These are phyloP conservation scores for Tortricodes alternella DNA, from an alignment of 2,888 invertebrate species.

Conservation along the genomic window DNA sequence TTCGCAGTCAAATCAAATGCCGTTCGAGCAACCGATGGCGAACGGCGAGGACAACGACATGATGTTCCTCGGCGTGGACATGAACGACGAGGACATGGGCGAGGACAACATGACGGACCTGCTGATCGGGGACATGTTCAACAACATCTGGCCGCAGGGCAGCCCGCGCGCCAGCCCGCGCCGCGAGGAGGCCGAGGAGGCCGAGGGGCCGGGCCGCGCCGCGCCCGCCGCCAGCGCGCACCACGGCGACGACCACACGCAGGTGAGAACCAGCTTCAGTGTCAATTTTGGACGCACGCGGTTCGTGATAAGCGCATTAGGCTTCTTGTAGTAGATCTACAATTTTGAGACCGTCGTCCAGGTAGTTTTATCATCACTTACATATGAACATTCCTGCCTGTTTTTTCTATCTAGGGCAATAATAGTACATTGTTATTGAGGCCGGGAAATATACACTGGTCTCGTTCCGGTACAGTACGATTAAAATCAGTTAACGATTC, in stretches of 20 bases:
- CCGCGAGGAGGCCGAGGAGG: slow-evolving; percentile 48
- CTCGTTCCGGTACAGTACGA: too few relatives aligned
- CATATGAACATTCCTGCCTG: too few relatives aligned
- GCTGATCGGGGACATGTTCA: slow-evolving; percentile 88
- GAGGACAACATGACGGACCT: slow-evolving; percentile 87
- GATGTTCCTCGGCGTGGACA: slow-evolving; percentile 68
- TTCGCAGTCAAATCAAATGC: slow-evolving; percentile 69
- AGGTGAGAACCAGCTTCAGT: too few relatives aligned
- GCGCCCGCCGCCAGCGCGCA: slow-evolving; percentile 46
- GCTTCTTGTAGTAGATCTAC: too few relatives aligned
- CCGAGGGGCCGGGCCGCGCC: slow-evolving; percentile 48
- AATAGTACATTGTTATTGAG: too few relatives aligned
- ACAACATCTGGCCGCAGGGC: slow-evolving; percentile 67
- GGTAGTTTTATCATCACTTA: too few relatives aligned
- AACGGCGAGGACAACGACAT: slow-evolving; percentile 77
- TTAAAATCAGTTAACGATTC: too few relatives aligned
- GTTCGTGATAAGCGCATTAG: too few relatives aligned
- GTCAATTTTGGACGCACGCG: too few relatives aligned
- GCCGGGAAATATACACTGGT: too few relatives aligned
- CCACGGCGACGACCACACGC: slow-evolving; percentile 39
- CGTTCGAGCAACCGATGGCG: slow-evolving; percentile 72
- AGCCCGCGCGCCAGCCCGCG: slow-evolving; percentile 50
- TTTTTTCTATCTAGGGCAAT: too few relatives aligned
- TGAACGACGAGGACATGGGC: slow-evolving; percentile 80
- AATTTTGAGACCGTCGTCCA: too few relatives aligned